Evolutionary conservation across 2,113 vertebrate genomes (phyloP).

Genomic region (Corythoichthys haematopterus): DNA sequence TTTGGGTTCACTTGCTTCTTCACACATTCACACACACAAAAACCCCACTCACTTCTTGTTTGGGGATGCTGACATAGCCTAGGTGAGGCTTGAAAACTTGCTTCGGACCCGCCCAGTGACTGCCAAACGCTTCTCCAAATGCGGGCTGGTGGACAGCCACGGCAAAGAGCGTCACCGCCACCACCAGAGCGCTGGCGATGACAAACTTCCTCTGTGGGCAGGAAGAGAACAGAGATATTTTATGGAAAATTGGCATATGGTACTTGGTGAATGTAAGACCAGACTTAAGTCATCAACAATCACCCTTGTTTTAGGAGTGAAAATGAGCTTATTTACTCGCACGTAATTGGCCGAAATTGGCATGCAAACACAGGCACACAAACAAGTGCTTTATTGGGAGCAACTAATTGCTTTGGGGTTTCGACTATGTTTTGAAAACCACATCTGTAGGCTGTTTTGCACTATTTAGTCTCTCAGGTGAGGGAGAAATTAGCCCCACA

Average conservation of each 20-base stretch:
- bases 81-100: slow-evolving; percentile 78
- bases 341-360: background rate
- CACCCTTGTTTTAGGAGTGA: background rate
- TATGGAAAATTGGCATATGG: background rate
- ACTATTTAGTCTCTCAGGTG: background rate
- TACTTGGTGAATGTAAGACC: background rate
- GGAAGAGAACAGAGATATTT: slow-evolving; percentile 1
- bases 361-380: slow-evolving; percentile 24
- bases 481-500: background rate
- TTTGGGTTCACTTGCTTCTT: no score
- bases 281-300: slow-evolving; percentile 19
- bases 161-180: slow-evolving; percentile 82
- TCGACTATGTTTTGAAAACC: slow-evolving; percentile 52
- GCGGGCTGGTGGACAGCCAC: slow-evolving; percentile 82
- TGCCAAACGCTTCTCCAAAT: slow-evolving; percentile 78
- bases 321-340: background rate
- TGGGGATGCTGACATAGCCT: slow-evolving; percentile 87
- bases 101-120: slow-evolving; percentile 79
- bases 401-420: slow-evolving; percentile 45
- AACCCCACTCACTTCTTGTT: slow-evolving; percentile 82
- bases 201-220: slow-evolving; percentile 80
- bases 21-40: background rate
- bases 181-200: slow-evolving; percentile 77
- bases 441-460: slow-evolving; percentile 44
- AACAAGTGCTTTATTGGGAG: slow-evolving; percentile 46